Conservation (phyloP, 2,113 vertebrate genomes). For the Neodontobutis hainanensis region DNA sequence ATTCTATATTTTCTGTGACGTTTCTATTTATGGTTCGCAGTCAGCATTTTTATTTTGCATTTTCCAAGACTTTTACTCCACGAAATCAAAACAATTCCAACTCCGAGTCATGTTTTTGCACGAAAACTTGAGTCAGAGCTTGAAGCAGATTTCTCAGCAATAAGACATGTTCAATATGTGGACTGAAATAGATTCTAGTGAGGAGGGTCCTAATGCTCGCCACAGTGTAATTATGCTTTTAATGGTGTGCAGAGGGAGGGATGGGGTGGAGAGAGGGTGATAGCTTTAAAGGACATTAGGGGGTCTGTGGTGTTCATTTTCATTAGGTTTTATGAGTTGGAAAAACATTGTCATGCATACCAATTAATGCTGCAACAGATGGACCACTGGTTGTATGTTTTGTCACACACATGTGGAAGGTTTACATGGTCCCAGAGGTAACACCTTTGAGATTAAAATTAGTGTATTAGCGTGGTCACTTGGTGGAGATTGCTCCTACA, state of each 20-base stretch:
- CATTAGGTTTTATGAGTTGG: constrained; percentile 76
- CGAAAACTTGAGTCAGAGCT: constrained; percentile 16
- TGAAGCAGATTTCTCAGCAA: constrained; percentile 21
- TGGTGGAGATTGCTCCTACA: constrained; percentile 25
- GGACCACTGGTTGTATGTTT: constrained; percentile 63
- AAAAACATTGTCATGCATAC: constrained; percentile 73
- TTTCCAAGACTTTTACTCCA: constrained; percentile 30
- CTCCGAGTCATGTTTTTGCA: constrained; percentile 12
- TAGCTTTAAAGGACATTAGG: constrained; percentile 69
- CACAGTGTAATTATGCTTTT: constrained; percentile 49
- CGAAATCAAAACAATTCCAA: constrained; percentile 27
- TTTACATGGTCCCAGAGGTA: constrained; percentile 3
- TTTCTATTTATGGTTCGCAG: constrained; percentile 9
- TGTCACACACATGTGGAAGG: constrained; percentile 17
- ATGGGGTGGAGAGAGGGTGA: constrained; percentile 19
- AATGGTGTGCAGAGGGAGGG: constrained; percentile 43
- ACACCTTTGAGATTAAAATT: constrained; percentile 16
- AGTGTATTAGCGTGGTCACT: constrained; percentile 33
- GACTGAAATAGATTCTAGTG: constrained; percentile 6
- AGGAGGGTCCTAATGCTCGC: constrained; percentile 32
- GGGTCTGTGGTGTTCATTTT: constrained; percentile 69
- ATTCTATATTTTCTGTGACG: too few relatives aligned
- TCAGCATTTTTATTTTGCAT: constrained; percentile 20
- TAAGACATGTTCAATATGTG: constrained; percentile 20
- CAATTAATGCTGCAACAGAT: constrained; percentile 78